Evolutionary conservation across 1,140 invertebrate species (phyloP), one percentile per base, ranked within the genome.

Genomic region (Pectinophora gossypiella): DNA sequence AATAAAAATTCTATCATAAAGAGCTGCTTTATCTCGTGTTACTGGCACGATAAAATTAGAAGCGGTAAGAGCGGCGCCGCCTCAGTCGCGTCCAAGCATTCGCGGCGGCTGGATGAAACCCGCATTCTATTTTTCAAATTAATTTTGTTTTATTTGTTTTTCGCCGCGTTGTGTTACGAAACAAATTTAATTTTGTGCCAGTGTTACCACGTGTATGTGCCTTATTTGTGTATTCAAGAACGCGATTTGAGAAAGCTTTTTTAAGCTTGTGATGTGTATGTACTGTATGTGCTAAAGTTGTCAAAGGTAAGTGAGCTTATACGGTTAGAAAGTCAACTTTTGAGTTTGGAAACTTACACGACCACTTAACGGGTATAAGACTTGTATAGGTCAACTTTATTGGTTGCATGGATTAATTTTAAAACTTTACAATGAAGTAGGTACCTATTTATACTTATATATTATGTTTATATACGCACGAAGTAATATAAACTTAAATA

Each of bases 1-100:
- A 51, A 40, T 40, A 73, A 76, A 73, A 66, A 68, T 72, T 70
- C 59, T 64, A 66, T 67, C 72, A 79, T 79, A 80, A 84, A 84
- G 78, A 76, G 66, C 71, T 73, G 66, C 74, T 82, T 79, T 86
- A 86, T 84, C 79, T 85, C 82, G 82, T 83, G 72, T 85, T 85
- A 85, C 82, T 84, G 60, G 64, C 66, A 62, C 70, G 82, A 79
- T 82, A 84, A 81, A 84, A 81, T 85, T 85, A 85, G 80, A 85
- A 75, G 68, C 67, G 67, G 62, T 54, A 56, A 59, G 72, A 56
- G 58, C 61, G 63, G 60, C 70, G 69, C 50, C 20, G 19, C 54
- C 54, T 60, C 72, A 82, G 76, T 84, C 80, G 78, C 71, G 62
- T 65, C 48, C 56, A 52, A 68, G 74, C 68, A 62, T 68, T 72